Conservation (phyloP, 2,888 invertebrate genomes). For the Lampropteryx suffumata region DNA sequence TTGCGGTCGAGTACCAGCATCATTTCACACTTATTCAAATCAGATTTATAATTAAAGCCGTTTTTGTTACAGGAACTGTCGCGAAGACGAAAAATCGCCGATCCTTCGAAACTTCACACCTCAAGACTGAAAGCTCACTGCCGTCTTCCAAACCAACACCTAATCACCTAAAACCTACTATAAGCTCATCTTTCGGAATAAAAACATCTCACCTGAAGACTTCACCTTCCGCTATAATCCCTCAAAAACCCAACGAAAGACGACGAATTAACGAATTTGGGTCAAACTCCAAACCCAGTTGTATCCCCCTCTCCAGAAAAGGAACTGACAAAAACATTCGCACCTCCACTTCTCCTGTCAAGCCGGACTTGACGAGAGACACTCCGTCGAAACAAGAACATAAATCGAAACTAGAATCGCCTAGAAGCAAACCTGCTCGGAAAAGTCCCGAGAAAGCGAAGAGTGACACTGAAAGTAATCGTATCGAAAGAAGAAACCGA, state of each 20-base stretch:
- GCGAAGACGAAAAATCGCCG: conserved; percentile 66
- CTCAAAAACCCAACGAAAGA: conserved; percentile 60
- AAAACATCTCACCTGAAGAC: conserved; percentile 62
- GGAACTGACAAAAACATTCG: conserved; percentile 56
- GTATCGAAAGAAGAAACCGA: conserved; percentile 73
- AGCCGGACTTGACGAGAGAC: conserved; percentile 62
- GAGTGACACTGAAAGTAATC: conserved; percentile 68
- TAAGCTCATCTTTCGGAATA: conserved; percentile 65
- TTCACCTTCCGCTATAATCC: conserved; percentile 45
- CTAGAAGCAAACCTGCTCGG: conserved; percentile 52
- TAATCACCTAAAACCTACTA: conserved; percentile 55
- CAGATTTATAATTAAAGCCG: conserved; percentile 26
- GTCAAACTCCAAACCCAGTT: conserved; percentile 66
- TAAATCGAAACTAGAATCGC: conserved; percentile 61
- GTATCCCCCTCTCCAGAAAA: conserved; percentile 73
- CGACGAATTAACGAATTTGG: conserved; percentile 63
- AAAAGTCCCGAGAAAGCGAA: conserved; percentile 72
- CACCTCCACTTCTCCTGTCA: conserved; percentile 64
- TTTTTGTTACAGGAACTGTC: conserved; percentile 70
- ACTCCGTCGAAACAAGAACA: conserved; percentile 50
- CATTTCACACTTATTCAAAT: conserved; percentile 24
- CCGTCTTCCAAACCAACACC: conserved; percentile 77
- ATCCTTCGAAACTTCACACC: conserved; percentile 64
- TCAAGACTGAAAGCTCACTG: conserved; percentile 75
- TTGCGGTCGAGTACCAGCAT: conserved; percentile 45